Evolutionary conservation across 2,797 vertebrate genomes (phyloP).

Genomic region (Aeoliscus strigatus): DNA sequence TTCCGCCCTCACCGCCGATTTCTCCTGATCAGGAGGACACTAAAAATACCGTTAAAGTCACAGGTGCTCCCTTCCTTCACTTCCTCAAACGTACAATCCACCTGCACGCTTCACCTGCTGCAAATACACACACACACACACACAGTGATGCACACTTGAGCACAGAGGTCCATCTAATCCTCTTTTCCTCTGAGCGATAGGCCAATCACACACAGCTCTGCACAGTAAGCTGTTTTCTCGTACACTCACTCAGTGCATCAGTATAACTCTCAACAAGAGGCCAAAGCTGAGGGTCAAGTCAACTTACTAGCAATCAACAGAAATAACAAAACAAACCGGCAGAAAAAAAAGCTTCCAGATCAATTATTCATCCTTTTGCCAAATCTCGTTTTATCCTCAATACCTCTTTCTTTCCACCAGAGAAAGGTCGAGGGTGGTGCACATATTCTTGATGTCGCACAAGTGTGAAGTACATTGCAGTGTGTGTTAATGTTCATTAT

Average conservation of each 20-base stretch:
- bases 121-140: constrained; percentile 25
- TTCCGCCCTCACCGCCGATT: constrained; percentile 54
- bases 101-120: constrained; percentile 43
- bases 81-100: too few relatives aligned
- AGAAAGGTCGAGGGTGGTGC: too few relatives aligned
- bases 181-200: constrained; percentile 61
- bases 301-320: constrained; percentile 8
- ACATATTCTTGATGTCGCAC: too few relatives aligned
- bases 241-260: constrained; percentile 16
- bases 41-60: constrained; percentile 73
- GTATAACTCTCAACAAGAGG: too few relatives aligned
- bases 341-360: constrained; percentile 8
- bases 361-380: constrained; percentile 30
- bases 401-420: too few relatives aligned
- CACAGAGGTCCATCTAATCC: constrained; percentile 66
- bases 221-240: constrained; percentile 48
- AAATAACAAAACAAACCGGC: constrained; percentile 16
- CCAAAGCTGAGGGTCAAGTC: constrained; percentile 27
- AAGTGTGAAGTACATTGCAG: too few relatives aligned
- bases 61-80: constrained; percentile 17
- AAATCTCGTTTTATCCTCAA: too few relatives aligned
- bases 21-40: constrained; percentile 38
- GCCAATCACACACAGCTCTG: constrained; percentile 60
- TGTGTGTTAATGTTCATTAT: too few relatives aligned
- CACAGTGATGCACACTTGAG: too few relatives aligned